Evolutionary conservation across 2,797 vertebrate genomes (phyloP).

Genomic region (Phataginus tricuspis): DNA sequence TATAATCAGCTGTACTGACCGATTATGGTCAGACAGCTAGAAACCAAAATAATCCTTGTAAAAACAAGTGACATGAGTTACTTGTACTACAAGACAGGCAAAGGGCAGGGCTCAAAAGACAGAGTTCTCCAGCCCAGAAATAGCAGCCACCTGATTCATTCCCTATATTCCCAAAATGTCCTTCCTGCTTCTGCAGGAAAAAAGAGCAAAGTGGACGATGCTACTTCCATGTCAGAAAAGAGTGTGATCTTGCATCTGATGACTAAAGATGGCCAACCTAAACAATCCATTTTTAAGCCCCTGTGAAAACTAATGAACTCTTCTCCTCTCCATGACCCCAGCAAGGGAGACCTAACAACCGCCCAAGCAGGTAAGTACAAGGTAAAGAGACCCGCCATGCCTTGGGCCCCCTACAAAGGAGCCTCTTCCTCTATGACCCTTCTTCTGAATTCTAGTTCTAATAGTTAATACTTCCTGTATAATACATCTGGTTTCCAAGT

Average conservation of each 20-base stretch:
- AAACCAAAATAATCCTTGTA: slow-evolving; percentile 53
- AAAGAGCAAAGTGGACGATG: not conserved
- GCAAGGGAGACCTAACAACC: not conserved
- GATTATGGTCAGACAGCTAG: not conserved
- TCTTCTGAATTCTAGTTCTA: not conserved
- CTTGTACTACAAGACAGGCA: not conserved
- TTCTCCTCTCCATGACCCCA: not conserved
- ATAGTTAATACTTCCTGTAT: not conserved
- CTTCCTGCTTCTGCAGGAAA: not conserved
- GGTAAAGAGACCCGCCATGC: not conserved
- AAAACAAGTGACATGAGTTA: not conserved
- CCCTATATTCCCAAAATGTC: not conserved
- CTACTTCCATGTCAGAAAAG: not conserved
- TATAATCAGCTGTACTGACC: not conserved
- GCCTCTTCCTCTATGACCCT: not conserved
- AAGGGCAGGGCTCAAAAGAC: not conserved
- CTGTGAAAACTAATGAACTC: not conserved
- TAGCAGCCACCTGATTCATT: not conserved
- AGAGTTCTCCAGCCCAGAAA: not conserved
- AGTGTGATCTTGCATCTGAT: not conserved
- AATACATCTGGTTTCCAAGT: not conserved
- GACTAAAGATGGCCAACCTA: not conserved
- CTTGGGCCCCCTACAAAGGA: not conserved
- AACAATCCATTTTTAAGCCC: not conserved
- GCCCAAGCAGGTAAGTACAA: not conserved